Evolutionary conservation across 2,113 vertebrate species (phyloP).

Genomic region (Gasterosteus nipponicus): DNA sequence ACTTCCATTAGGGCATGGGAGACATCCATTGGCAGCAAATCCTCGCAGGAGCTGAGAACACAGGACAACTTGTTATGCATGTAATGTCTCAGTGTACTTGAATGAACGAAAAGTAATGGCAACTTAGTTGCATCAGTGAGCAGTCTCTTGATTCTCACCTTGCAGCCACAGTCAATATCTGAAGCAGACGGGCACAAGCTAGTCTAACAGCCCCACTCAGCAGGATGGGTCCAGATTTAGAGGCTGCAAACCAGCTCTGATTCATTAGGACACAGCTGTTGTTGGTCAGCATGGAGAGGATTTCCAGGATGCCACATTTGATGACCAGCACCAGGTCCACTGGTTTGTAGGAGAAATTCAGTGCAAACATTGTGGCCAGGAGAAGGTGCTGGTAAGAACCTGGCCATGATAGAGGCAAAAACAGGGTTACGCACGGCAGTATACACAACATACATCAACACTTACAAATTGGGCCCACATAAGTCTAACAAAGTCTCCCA

Average conservation of each 20-base stretch:
- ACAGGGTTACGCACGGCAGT: not conserved
- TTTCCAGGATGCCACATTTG: conserved; percentile 80
- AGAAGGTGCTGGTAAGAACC: conserved; percentile 83
- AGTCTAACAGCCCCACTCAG: conserved; percentile 79
- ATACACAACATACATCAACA: not conserved
- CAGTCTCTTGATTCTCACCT: conserved; percentile 71
- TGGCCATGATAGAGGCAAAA: conserved; percentile 41
- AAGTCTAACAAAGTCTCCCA: not conserved
- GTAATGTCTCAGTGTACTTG: not conserved
- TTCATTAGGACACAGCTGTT: conserved; percentile 81
- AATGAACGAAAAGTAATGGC: not conserved
- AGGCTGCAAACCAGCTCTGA: conserved; percentile 82
- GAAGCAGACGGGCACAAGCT: conserved; percentile 80
- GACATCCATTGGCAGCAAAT: conserved; percentile 79
- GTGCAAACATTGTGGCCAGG: conserved; percentile 82
- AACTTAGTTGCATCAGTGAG: not conserved
- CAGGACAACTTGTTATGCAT: not conserved
- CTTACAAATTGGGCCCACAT: not conserved
- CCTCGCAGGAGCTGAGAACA: conserved; percentile 79
- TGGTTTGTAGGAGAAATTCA: conserved; percentile 83
- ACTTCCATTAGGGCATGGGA: conserved; percentile 84
- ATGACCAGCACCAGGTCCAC: conserved; percentile 81
- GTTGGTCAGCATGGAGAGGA: conserved; percentile 80
- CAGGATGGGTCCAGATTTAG: conserved; percentile 74
- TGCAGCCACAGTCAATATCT: conserved; percentile 83